phyloP scores from a whole-genome alignment of 2,888 invertebrate species.

The Thymelicus sylvestris region DNA sequence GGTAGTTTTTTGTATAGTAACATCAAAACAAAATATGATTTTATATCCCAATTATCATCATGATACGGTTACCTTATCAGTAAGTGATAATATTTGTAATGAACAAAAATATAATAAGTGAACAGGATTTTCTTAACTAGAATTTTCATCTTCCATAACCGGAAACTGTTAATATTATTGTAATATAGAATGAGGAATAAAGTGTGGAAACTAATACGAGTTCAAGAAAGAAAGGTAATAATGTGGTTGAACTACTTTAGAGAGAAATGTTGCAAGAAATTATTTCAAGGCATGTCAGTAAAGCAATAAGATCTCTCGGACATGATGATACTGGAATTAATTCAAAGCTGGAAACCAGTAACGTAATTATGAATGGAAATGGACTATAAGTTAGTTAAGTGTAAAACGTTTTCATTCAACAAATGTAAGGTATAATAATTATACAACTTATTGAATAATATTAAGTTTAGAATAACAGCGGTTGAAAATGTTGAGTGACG shows the following conservation, averaged over 20 bases:
- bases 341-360: slow-evolving; percentile 3
- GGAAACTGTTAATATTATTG: neutral
- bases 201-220: slow-evolving; percentile 15
- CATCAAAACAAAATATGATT: too few relatives aligned
- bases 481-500: too few relatives aligned
- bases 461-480: too few relatives aligned
- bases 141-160: neutral
- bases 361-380: slow-evolving; percentile 1
- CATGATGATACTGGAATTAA: slow-evolving; percentile 12
- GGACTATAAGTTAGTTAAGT: neutral
- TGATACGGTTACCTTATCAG: too few relatives aligned
- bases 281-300: slow-evolving; percentile 16
- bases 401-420: neutral
- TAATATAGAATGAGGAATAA: neutral
- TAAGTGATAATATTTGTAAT: neutral
- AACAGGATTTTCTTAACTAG: neutral
- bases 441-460: too few relatives aligned
- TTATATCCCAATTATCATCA: too few relatives aligned
- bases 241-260: slow-evolving; percentile 20
- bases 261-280: slow-evolving; percentile 29
- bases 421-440: too few relatives aligned
- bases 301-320: slow-evolving; percentile 11
- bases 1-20: too few relatives aligned
- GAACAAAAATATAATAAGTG: neutral
- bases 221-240: slow-evolving; percentile 22